Evolutionary conservation across 2,797 vertebrate genomes (phyloP).

Genomic region (Enteromius argenteus): DNA sequence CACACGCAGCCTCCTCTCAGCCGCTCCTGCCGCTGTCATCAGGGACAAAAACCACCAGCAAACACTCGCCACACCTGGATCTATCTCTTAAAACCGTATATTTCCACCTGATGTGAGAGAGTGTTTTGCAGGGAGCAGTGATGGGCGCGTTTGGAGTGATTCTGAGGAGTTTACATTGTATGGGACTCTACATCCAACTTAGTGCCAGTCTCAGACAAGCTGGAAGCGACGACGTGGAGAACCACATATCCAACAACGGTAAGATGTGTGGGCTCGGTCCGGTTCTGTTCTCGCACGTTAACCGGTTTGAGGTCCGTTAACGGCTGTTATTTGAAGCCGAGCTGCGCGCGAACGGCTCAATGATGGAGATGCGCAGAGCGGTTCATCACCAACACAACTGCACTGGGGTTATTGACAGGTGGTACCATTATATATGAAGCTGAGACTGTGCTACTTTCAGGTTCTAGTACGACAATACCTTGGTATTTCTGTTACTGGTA

Average conservation of each 20-base stretch:
- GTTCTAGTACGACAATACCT: neutral
- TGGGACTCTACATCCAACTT: constrained; percentile 94
- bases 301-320: neutral
- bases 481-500: neutral
- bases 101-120: constrained; percentile 79
- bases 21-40: neutral
- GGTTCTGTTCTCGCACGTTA: neutral
- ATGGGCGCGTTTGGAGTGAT: constrained; percentile 88
- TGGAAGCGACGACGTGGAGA: constrained; percentile 83
- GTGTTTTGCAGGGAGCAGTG: constrained; percentile 65
- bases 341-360: neutral
- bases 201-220: constrained; percentile 81
- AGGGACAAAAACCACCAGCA: constrained; percentile 37
- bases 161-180: constrained; percentile 88
- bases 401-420: constrained; percentile 12
- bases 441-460: neutral
- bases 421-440: neutral
- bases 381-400: constrained; percentile 3
- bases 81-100: constrained; percentile 49
- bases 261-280: constrained; percentile 62
- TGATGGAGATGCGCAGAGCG: constrained; percentile 34
- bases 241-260: constrained; percentile 88
- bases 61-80: constrained; percentile 70
- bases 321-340: neutral
- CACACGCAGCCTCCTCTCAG: constrained; percentile 47